Conservation (phyloP, 2,888 invertebrate species). For the Agrochola macilenta region DNA sequence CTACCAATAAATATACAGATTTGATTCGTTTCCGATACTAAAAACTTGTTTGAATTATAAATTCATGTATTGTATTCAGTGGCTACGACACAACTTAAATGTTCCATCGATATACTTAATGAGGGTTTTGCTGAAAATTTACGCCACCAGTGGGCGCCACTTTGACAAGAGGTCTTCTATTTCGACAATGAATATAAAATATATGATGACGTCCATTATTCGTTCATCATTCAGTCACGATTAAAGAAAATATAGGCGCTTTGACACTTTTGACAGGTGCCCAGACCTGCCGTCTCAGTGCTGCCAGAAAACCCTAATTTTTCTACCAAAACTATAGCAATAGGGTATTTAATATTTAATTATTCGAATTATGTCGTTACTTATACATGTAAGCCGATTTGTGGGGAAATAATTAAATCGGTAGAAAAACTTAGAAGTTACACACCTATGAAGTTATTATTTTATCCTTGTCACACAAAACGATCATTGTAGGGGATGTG, state of each 20-base stretch:
- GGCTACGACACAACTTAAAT: not conserved
- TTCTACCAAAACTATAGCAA: not conserved
- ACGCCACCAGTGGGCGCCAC: too few species aligned
- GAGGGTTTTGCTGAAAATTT: too few species aligned
- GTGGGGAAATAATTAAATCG: not conserved
- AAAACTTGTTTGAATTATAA: constrained; percentile 21
- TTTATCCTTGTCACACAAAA: not conserved
- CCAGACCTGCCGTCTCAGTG: too few species aligned
- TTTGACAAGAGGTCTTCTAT: too few species aligned
- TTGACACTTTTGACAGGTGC: too few species aligned
- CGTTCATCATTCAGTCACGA: too few species aligned
- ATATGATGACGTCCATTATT: too few species aligned
- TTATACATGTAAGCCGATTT: not conserved
- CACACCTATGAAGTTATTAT: not conserved
- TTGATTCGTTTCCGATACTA: constrained; percentile 14
- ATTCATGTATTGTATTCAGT: not conserved
- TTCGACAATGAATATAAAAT: too few species aligned
- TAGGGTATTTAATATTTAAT: not conserved
- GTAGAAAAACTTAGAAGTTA: not conserved
- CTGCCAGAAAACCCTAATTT: too few species aligned
- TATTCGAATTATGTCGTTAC: not conserved
- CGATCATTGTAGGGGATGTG: too few species aligned
- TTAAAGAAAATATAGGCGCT: too few species aligned
- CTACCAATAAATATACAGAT: constrained; percentile 27
- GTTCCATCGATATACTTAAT: not conserved